These are phyloP conservation scores for Hypomecis punctinalis DNA, from an alignment of 2,888 invertebrate species.

Conservation along the genomic window DNA sequence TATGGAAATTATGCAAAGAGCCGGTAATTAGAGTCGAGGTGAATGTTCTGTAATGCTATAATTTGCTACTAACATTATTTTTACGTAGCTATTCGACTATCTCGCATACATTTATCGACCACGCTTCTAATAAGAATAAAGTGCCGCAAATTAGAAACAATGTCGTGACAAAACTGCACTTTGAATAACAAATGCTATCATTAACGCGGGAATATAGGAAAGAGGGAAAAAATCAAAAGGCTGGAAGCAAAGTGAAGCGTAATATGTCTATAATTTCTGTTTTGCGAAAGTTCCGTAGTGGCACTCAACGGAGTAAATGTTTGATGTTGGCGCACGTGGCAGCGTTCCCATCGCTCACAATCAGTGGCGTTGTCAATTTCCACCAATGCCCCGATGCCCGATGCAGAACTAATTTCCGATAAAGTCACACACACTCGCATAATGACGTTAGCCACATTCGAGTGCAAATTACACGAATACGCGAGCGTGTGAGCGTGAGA, in stretches of 20 bases:
- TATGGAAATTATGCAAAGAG: constrained; percentile 79
- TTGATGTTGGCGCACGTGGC: constrained; percentile 74
- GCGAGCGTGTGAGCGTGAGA: constrained; percentile 81
- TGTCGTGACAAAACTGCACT: constrained; percentile 29
- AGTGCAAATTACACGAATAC: constrained; percentile 72
- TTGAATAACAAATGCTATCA: constrained; percentile 34
- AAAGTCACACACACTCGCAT: constrained; percentile 66
- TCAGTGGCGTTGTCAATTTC: constrained; percentile 74
- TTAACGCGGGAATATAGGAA: constrained; percentile 53
- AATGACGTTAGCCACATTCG: constrained; percentile 59
- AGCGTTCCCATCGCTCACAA: constrained; percentile 72
- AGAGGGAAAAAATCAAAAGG: constrained; percentile 53
- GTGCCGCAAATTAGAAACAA: constrained; percentile 26
- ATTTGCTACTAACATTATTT: constrained; percentile 61
- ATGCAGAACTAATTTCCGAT: constrained; percentile 81
- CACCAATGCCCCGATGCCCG: constrained; percentile 70
- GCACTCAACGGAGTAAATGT: constrained; percentile 66
- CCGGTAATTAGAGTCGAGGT: constrained; percentile 74
- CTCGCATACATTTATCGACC: constrained; percentile 25
- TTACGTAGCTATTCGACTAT: constrained; percentile 46
- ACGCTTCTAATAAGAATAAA: constrained; percentile 32
- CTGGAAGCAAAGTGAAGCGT: constrained; percentile 55
- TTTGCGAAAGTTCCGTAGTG: constrained; percentile 62
- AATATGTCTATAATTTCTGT: constrained; percentile 64
- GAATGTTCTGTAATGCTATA: constrained; percentile 72